These are phyloP conservation scores for Siniperca scherzeri DNA, from an alignment of 2,797 vertebrate genomes.

Conservation along the genomic window DNA sequence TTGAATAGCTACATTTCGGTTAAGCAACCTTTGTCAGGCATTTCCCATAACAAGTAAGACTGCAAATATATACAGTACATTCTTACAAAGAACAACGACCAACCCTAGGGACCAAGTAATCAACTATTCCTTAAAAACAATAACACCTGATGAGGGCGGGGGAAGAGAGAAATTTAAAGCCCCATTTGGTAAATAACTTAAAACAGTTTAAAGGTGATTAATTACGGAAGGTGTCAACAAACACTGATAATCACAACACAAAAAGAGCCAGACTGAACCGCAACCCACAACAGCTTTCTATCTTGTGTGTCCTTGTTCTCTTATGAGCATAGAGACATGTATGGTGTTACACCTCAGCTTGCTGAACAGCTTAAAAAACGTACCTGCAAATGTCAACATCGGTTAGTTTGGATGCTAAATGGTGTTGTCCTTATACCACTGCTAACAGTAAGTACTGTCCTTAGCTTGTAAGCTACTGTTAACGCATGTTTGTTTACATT, in stretches of 20 bases:
- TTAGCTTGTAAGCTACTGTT: not conserved
- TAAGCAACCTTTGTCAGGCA: not conserved
- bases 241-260: not conserved
- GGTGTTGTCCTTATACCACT: not conserved
- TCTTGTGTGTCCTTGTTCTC: not conserved
- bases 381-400: not conserved
- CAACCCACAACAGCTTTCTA: not conserved
- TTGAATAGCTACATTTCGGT: not conserved
- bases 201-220: not conserved
- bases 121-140: not conserved
- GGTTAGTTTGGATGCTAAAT: not conserved
- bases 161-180: not conserved
- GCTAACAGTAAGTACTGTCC: not conserved
- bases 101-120: not conserved
- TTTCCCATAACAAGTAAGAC: not conserved
- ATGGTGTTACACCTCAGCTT: not conserved
- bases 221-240: too few relatives aligned
- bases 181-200: not conserved
- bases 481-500: constrained; percentile 7
- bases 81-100: not conserved
- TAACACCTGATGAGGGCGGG: not conserved
- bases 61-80: not conserved
- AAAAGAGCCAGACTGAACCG: not conserved
- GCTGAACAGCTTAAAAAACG: not conserved
- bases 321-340: not conserved